A percentile compares a stretch with the other conserved stretches of the same genome.
Evolutionary conservation across 2,888 invertebrate genomes (phyloP).

Genomic region (Dinocampus coccinellae): DNA sequence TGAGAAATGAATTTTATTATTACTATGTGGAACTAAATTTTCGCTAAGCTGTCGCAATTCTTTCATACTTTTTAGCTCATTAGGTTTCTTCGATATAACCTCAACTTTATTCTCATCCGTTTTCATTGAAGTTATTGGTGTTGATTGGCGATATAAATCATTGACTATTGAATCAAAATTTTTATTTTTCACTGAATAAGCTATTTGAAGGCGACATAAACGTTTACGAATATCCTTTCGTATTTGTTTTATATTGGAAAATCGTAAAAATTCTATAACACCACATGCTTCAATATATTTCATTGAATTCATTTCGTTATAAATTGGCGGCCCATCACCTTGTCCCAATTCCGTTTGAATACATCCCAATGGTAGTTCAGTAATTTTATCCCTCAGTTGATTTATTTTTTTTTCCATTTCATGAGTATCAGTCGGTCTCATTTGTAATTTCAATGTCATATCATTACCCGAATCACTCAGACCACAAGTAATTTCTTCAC

Average conservation of each 20-base stretch:
- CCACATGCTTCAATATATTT: constrained; percentile 55
- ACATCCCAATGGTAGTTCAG: constrained; percentile 22
- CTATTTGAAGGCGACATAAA: constrained; percentile 76
- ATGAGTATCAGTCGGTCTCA: constrained; percentile 42
- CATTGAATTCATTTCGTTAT: constrained; percentile 36
- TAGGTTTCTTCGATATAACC: constrained; percentile 4
- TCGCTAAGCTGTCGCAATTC: constrained; percentile 48
- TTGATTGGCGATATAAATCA: not conserved
- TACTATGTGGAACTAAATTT: constrained; percentile 44
- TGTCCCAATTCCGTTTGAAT: constrained; percentile 44
- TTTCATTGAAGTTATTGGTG: not conserved
- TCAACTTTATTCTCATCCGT: not conserved
- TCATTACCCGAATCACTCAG: constrained; percentile 20
- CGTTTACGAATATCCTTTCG: constrained; percentile 57
- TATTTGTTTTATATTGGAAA: constrained; percentile 46
- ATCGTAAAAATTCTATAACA: constrained; percentile 51
- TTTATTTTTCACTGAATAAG: constrained; percentile 67
- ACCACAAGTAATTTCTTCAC: not conserved
- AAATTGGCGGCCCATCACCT: constrained; percentile 39
- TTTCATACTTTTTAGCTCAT: constrained; percentile 46
- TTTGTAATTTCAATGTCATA: not conserved
- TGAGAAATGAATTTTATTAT: constrained; percentile 42
- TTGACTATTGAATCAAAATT: not conserved
- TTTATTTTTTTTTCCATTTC: constrained; percentile 53
- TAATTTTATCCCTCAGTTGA: constrained; percentile 49